These are phyloP conservation scores for Meiosimyza decipiens DNA, from an alignment of 2,888 invertebrate genomes.

Conservation along the genomic window DNA sequence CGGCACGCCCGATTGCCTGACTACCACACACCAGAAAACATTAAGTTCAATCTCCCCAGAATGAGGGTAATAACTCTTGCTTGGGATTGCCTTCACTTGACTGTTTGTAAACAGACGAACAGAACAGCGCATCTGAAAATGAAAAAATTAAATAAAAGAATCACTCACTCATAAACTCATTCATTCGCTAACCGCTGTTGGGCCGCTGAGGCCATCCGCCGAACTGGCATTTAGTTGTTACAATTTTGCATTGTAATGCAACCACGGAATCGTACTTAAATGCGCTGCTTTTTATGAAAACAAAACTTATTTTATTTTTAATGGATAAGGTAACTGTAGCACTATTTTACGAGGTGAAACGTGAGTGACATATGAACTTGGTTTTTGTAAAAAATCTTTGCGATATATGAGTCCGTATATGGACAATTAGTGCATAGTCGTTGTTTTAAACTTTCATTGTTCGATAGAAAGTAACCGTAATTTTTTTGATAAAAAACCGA, in stretches of 20 bases:
- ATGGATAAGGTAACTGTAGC: too few relatives aligned
- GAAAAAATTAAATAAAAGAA: background rate
- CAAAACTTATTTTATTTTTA: too few relatives aligned
- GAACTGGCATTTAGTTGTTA: background rate
- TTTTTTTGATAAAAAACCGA: too few relatives aligned
- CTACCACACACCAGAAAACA: constrained; percentile 26
- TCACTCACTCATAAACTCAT: background rate
- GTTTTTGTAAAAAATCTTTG: too few relatives aligned
- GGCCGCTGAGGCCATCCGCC: background rate
- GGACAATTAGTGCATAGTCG: too few relatives aligned
- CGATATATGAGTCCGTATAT: too few relatives aligned
- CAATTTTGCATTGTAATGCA: background rate
- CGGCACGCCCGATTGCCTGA: background rate
- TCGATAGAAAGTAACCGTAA: too few relatives aligned
- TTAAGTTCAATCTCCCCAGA: constrained; percentile 43
- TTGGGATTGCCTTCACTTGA: constrained; percentile 30
- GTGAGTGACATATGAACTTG: too few relatives aligned
- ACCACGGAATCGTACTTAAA: background rate
- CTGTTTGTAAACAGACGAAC: background rate
- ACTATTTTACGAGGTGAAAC: too few relatives aligned
- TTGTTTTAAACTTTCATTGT: too few relatives aligned
- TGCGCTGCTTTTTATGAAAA: background rate
- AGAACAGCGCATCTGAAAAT: background rate
- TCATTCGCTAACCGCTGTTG: background rate
- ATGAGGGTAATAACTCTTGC: constrained; percentile 42